phyloP scores from a whole-genome alignment of 2,888 invertebrate genomes.

The Phlogophora meticulosa region DNA sequence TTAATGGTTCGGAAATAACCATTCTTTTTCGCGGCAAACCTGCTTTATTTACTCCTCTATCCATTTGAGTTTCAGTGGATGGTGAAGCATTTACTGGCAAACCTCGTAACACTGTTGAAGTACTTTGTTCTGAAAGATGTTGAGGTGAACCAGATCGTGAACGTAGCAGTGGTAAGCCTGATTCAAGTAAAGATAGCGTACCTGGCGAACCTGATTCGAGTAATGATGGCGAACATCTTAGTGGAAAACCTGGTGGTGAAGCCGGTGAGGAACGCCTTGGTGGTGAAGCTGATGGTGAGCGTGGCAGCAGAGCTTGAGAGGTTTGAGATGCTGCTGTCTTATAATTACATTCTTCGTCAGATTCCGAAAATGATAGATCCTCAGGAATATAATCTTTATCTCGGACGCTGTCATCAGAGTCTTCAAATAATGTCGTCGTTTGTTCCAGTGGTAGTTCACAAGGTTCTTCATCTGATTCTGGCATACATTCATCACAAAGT shows the following conservation, averaged over 20 bases:
- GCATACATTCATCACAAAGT: constrained; percentile 3
- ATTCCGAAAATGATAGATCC: constrained; percentile 6
- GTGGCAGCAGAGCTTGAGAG: constrained; percentile 1
- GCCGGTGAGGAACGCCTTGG: constrained; percentile 7
- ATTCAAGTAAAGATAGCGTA: constrained; percentile 11
- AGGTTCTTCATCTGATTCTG: constrained; percentile 13
- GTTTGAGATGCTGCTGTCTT: constrained; percentile 13
- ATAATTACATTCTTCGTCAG: constrained; percentile 2
- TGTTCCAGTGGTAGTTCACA: constrained; percentile 11
- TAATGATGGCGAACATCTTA: constrained; percentile 5
- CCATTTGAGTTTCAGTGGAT: constrained; percentile 13
- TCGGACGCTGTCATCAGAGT: constrained; percentile 17
- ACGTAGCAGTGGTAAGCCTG: constrained; percentile 5
- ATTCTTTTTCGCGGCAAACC: constrained; percentile 22
- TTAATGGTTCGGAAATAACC: constrained; percentile 18
- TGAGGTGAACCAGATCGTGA: constrained; percentile 15
- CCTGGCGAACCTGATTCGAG: constrained; percentile 5
- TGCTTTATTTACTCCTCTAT: constrained; percentile 12
- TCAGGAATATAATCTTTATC: constrained; percentile 29
- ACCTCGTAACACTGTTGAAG: constrained; percentile 11
- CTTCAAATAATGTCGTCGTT: constrained; percentile 14
- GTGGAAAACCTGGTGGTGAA: constrained; percentile 9
- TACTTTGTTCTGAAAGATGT: constrained; percentile 6
- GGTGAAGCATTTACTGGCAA: constrained; percentile 11
- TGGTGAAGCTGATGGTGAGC: constrained; percentile 7